Base-by-base conservation (phyloP, 2,113 vertebrate species). In the Aspiorhynchus laticeps region DNA sequence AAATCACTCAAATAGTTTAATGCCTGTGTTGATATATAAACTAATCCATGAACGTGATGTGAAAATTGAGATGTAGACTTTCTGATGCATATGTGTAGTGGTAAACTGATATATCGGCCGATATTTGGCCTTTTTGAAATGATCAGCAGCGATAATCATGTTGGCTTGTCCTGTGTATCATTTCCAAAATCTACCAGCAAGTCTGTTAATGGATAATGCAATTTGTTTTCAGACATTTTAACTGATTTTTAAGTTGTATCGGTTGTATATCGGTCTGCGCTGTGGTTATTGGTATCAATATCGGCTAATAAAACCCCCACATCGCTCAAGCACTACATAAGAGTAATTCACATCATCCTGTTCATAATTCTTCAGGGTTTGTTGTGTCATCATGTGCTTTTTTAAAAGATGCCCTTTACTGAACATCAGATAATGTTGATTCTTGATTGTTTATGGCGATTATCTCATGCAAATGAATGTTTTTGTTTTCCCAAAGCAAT, bases 391-490 rank as follows among this genome's bases (percentile, higher is more conserved):
- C 12, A 38, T 38, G 31, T 78, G 46, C 36, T 31, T 51, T 41
- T 31, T 71, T 15, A 51, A 28, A n/a, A 48, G 1, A 51, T 31
- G 46, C 31, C 26, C 26, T 56, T 80, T 81, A 81, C 56, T 43
- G 33, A 43, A 17, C 79, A 41, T 26, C 36, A 17, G 24, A 63
- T 33, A 14, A 43, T 75, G 73, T 43, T 75, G 4, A 36, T 21
- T 78, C 46, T 53, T 33, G 76, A 79, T 56, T 56, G 48, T 36
- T 36, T 26, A 41, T 43, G 33, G 12, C 12, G 9, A 28, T 65
- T 26, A 81, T 81, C 56, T 81, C 59, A 63, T 63, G 56, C 36
- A 19, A 65, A 81, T 81, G 56, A 81, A 81, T 81, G 79, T 81
- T 81, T 59, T 63, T 28, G 79, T 41, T 63, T 81, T 12, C 56